Conservation (phyloP, 2,888 invertebrate species). For the Dolichopus griseipennis region DNA sequence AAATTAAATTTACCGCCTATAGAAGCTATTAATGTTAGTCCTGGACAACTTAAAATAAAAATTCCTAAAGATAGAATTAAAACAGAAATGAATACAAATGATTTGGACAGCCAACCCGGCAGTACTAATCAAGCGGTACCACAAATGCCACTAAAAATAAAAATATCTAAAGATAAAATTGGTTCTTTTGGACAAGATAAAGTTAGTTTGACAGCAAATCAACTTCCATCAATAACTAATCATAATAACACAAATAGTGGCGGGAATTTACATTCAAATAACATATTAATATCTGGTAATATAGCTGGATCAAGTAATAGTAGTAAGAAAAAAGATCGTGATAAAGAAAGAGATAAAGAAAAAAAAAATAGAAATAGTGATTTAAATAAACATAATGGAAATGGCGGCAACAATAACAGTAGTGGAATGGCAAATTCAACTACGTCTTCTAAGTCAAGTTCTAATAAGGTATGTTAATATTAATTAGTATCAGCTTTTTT, state of each 20-base stretch:
- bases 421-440: constrained; percentile 11
- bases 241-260: constrained; percentile 20
- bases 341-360: constrained; percentile 31
- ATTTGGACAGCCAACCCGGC: constrained; percentile 13
- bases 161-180: constrained; percentile 68
- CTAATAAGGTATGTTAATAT: constrained; percentile 29
- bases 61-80: constrained; percentile 68
- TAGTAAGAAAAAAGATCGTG: constrained; percentile 39
- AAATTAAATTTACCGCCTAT: constrained; percentile 41
- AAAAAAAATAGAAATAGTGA: constrained; percentile 36
- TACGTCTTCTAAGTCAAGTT: constrained; percentile 20
- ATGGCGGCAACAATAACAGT: constrained; percentile 20
- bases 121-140: constrained; percentile 9
- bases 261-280: constrained; percentile 10
- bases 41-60: constrained; percentile 57
- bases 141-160: constrained; percentile 56
- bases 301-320: constrained; percentile 26
- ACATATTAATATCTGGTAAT: constrained; percentile 2
- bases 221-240: constrained; percentile 7
- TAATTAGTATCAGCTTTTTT: not conserved
- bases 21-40: constrained; percentile 12
- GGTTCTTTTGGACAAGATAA: constrained; percentile 43
- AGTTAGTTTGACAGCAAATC: constrained; percentile 14
- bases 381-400: constrained; percentile 34
- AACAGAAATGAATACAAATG: constrained; percentile 36